Conservation (phyloP, 2,113 vertebrate genomes). For the Pseudorhombus dupliciocellatus region DNA sequence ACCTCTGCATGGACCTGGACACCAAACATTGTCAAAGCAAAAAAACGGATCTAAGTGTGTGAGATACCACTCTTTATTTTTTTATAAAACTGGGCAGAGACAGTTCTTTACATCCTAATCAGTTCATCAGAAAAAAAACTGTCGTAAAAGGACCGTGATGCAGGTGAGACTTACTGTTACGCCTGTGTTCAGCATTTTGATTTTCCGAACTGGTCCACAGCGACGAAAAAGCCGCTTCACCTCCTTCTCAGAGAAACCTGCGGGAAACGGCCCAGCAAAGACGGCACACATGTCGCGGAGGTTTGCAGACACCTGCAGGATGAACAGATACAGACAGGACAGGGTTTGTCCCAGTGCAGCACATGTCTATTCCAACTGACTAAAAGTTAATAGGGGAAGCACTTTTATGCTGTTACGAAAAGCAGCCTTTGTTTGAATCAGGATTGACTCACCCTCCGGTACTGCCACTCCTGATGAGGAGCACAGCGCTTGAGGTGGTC, state of each 20-base stretch:
- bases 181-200: slow-evolving; percentile 79
- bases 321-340: no score
- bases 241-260: slow-evolving; percentile 69
- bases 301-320: slow-evolving; percentile 74
- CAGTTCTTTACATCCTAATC: no score
- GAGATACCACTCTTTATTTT: no score
- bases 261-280: slow-evolving; percentile 86
- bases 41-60: no score
- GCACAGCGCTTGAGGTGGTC: slow-evolving; percentile 65
- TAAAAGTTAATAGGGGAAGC: not conserved
- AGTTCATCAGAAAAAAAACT: no score
- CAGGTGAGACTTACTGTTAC: slow-evolving; percentile 70
- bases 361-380: no score
- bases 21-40: slow-evolving; percentile 18
- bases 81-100: no score
- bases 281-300: slow-evolving; percentile 85
- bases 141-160: not conserved
- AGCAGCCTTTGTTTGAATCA: not conserved
- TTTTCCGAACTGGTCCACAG: slow-evolving; percentile 82
- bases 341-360: no score
- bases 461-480: slow-evolving; percentile 33
- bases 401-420: not conserved
- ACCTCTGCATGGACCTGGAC: slow-evolving; percentile 85
- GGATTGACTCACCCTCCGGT: slow-evolving; percentile 41
- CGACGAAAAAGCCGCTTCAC: slow-evolving; percentile 81